Percentiles rank a stretch among this genome's conserved stretches.
Evolutionary conservation across 2,113 vertebrate species (phyloP).

Genomic region (Elaphurus davidianus): DNA sequence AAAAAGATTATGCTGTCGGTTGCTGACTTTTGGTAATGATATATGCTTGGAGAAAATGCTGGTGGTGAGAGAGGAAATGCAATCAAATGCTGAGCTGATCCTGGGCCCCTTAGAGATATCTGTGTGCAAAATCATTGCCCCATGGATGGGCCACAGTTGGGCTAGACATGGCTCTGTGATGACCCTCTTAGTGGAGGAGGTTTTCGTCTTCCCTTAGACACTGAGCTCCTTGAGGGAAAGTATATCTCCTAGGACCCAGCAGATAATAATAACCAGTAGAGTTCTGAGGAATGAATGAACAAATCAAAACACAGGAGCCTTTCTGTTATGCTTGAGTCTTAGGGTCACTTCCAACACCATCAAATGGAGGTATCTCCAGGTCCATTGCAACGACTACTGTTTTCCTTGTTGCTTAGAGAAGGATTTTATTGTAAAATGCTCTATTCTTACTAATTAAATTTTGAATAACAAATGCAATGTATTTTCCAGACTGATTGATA

Average conservation of each 20-base stretch:
- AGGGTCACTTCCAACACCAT: background rate
- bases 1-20: background rate
- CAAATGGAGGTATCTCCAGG: background rate
- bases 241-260: background rate
- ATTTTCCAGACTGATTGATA: background rate
- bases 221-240: background rate
- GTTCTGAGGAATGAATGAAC: background rate
- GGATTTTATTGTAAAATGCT: background rate
- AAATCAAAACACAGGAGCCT: background rate
- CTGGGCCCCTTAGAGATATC: background rate
- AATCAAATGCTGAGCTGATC: background rate
- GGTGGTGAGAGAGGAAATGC: background rate
- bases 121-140: background rate
- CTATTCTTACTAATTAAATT: background rate
- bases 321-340: background rate
- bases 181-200: background rate
- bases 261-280: background rate
- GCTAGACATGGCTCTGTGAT: background rate
- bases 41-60: background rate
- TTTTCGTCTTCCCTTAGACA: background rate
- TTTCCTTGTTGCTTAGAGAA: background rate
- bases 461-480: background rate
- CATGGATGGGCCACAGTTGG: background rate
- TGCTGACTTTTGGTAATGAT: background rate
- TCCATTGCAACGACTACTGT: background rate